Base-by-base conservation (phyloP, 2,797 vertebrate genomes). In the Moxostoma hubbsi region DNA sequence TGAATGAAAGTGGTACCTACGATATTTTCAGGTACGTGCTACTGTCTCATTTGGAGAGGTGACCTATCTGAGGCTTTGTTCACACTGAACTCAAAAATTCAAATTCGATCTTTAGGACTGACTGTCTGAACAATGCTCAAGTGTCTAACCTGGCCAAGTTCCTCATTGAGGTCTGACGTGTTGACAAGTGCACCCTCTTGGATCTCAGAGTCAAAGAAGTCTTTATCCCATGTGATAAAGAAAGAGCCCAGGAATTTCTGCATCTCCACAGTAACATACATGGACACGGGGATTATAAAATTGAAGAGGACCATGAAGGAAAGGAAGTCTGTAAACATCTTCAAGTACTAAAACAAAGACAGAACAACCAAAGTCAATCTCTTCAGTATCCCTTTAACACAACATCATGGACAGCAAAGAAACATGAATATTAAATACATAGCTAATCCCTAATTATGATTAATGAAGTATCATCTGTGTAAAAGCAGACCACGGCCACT, bases 261-360 rank as follows among this genome's bases (percentile, higher is more conserved):
- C 97, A 99, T 99, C 91, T 99, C 98, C 65, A 99, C 98, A 0
- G 98, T 99, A 80, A 99, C 98, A 0, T 99, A 99, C 97, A 99
- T 99, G 90, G 98, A 99, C 73, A 99, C 97, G 0, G 98, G 98
- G 92, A 99, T 99, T 87, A 99, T 98, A 82, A 99, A 99, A 89
- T 99, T 99, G 94, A 99, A 99, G 10, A 99, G 96, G 86, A 99
- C 97, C 97, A 99, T 98, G 88, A 99, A 99, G 0, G 97, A 98
- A 77, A 99, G 93, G 92, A 99, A 99, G 87, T 99, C 97, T 0
- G 96, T 98, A 93, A 99, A 98, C 94, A 99, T 97, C 92, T 96
- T 96, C 82, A 99, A 86, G 85, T 97, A 94, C 98, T 99, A 90
- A 50, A 81, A 82, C 64, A 79, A 79, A 66, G 11, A 43, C 62